Percentiles rank a stretch among this genome's conserved stretches.
phyloP scores from a whole-genome alignment of 2,113 vertebrate genomes.

The Gymnorhina tibicen region DNA sequence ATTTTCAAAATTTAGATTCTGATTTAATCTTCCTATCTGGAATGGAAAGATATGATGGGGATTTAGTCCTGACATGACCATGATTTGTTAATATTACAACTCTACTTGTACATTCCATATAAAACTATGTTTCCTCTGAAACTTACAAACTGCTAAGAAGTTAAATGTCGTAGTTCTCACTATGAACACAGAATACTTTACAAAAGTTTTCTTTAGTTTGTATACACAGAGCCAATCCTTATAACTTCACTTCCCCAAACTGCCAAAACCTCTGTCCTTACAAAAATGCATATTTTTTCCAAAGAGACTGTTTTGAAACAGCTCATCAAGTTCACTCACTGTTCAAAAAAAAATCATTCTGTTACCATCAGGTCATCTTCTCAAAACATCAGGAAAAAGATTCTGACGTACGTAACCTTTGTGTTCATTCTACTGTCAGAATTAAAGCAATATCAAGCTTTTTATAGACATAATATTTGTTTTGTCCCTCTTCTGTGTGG shows the following conservation, averaged over 20 bases:
- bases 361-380: slow-evolving; percentile 20
- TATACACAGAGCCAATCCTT: neutral
- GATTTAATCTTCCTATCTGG: slow-evolving; percentile 16
- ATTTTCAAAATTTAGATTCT: slow-evolving; percentile 13
- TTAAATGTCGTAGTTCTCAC: neutral
- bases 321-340: slow-evolving; percentile 18
- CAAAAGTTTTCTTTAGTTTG: neutral
- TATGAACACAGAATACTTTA: neutral
- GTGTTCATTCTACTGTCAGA: slow-evolving; percentile 8
- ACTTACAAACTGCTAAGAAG: neutral
- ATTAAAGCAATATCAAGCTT: neutral
- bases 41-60: neutral
- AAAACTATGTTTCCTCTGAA: neutral
- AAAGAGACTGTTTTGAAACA: slow-evolving; percentile 24
- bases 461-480: slow-evolving; percentile 35
- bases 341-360: slow-evolving; percentile 40
- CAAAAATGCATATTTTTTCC: neutral
- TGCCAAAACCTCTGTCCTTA: slow-evolving; percentile 11
- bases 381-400: slow-evolving; percentile 38
- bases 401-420: neutral
- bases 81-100: neutral
- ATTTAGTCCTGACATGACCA: neutral
- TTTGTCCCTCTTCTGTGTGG: neutral
- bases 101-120: neutral
- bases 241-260: slow-evolving; percentile 1